Base-by-base conservation (phyloP, 2,888 invertebrate genomes). In the Mylabris sibirica region DNA sequence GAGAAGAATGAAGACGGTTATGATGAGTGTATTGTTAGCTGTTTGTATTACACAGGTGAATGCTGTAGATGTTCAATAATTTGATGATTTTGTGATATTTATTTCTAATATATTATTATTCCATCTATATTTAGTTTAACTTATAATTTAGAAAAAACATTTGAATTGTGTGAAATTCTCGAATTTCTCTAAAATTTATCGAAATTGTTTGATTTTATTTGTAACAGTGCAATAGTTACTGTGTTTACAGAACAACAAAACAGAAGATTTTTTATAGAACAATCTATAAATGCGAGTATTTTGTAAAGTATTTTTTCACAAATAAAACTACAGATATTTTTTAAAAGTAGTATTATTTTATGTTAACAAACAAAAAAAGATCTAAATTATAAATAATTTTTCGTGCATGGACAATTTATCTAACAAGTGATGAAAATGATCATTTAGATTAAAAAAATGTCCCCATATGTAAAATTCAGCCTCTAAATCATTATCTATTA, bases 11-110 rank as follows among this genome's bases (percentile, higher is more conserved):
- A 72, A 12, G 81, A 83, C 9, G 87, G 89, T 69, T 88, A 90
- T 20, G 88, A 89, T 71, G 86, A 86, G 63, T 90, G 90, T 76
- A 86, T 88, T 65, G 86, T 90, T 14, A 88, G 88, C 78, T 91
- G 91, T 77, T 84, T 90, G 20, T 90, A 90, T 77, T 89, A 88
- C 75, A 87, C 89, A 1, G 84, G 90, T 76, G 88, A 89, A 79
- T 90, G 90, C 78, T 90, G 90, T 83, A 90, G 90, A 76, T 91
- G 91, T 83, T 86, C 87, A 67, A 78, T 81, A 60, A 76, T 79
- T 73, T 81, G 12, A 20, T 22, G 2, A 8, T 44, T 17, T 53
- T 26, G 49, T 49, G 49, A 49, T 49, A 49, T 49, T n/a, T 57
- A 14, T 68, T 66, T 69, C 57, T 59, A 22, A 20, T 49, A 20